Base-by-base conservation (phyloP, 2,113 vertebrate genomes). In the Syngnathus floridae region DNA sequence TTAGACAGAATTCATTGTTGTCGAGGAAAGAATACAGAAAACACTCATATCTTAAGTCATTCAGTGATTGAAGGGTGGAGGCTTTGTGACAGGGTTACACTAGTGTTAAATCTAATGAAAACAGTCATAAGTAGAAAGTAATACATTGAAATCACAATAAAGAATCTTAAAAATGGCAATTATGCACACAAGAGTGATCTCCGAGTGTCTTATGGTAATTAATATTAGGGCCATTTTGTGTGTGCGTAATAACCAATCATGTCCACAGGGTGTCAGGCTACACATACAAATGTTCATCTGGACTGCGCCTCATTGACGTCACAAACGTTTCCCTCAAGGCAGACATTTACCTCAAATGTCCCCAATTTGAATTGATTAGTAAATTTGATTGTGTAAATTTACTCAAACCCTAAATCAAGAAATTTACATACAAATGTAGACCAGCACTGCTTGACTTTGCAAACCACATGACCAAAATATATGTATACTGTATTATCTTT, bases 191-290 rank as follows among this genome's bases (percentile, higher is more conserved):
- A 16, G 5, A 14, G 35, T 35, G 54, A 56, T 56, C 17, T 35
- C n/a, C 19, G 48, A 6, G 4, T 21, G 57, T 10, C 26, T 36
- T 19, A 49, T 0, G 6, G 1, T 8, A 21, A 0, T 22, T 22
- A 22, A 22, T 63, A 61, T 40, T 4, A 1, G 35, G 0, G 36
- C 41, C 5, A 21, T 46, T 0, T 43, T 4, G 41, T 12, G 22
- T 38, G 22, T 7, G 13, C 8, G 54, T 56, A 56, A 56, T 56
- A 35, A 14, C 77, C 17, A 43, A 68, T 36, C 59, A 72, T 11
- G 5, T 72, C 76, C 88, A 82, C 78, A 70, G 84, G 86, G 64
- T 82, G 88, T 72, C 86, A 86, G 72, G 37, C 59, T 81, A 69
- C 2, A 48, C 41, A 59, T 14, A 81, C 41, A 52, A 80, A 80